phyloP scores from a whole-genome alignment of 2,113 vertebrate genomes.

The Rattus rattus region DNA sequence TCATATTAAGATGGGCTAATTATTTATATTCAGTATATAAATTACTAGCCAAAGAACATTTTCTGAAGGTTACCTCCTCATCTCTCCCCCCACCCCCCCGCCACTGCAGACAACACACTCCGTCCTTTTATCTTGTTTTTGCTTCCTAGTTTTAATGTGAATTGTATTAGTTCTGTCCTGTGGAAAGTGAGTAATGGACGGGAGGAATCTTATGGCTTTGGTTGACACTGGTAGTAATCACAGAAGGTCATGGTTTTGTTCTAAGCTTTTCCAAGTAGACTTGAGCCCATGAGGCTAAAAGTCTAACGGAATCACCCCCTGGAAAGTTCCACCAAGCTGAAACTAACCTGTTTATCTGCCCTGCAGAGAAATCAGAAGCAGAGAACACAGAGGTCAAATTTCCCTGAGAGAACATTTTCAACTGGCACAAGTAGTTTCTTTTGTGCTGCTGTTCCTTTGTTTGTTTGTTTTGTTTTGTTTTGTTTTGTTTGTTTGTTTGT shows the following conservation, averaged over 20 bases:
- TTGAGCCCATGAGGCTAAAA: not conserved
- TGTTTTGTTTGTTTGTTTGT: too few species aligned
- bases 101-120: not conserved
- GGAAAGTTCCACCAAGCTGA: not conserved
- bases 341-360: not conserved
- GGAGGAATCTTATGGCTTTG: not conserved
- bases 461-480: not conserved
- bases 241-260: not conserved
- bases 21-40: constrained; percentile 4
- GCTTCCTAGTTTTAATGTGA: not conserved
- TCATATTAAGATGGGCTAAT: constrained; percentile 5
- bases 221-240: not conserved
- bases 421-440: not conserved
- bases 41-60: constrained; percentile 19
- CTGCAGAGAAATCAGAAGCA: not conserved
- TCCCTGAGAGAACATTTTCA: not conserved
- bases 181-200: not conserved
- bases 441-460: not conserved
- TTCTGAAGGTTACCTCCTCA: not conserved
- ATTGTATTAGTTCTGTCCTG: not conserved
- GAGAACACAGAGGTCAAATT: not conserved
- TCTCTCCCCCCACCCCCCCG: not conserved
- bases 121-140: not conserved
- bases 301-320: not conserved
- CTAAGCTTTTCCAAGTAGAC: not conserved